Base-by-base conservation (phyloP, 2,888 invertebrate species). In the Aethes cnicana region DNA sequence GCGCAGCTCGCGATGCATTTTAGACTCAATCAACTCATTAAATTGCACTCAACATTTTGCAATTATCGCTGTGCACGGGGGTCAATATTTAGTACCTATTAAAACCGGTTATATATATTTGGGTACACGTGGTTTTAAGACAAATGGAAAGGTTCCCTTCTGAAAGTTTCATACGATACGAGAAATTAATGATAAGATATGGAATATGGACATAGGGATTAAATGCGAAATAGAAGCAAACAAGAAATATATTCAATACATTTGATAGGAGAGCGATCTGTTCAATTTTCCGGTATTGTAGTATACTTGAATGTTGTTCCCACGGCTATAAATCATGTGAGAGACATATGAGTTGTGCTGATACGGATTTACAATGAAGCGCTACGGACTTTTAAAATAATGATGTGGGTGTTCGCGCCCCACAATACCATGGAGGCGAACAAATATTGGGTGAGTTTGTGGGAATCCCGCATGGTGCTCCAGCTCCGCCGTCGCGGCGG, bases 351-450 rank as follows among this genome's bases (percentile, higher is more conserved):
- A 82, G 79, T 78, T 75, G 74, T 81, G 80, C 81, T 78, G 82
- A 82, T 84, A 81, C 79, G 77, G 85, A 85, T 84, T 86, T 81
- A 86, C 81, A 82, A 87, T 84, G 72, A 74, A 81, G 74, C 72
- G 72, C 69, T 80, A 81, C 81, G 78, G 77, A 84, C 78, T 81
- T 85, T 81, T 70, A 74, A 77, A 74, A 76, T 86, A 83, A 88
- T 88, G 81, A 88, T 89, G 89, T 88, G 89, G 89, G 89, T 78
- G 88, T 80, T 78, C 68, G 80, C 69, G 75, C 79, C 80, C 84
- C 72, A 77, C 72, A 77, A 79, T 77, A 71, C 70, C 63, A 74
- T 66, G 59, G 76, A 77, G 70, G 80, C 80, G 81, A 84, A 81
- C 78, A 81, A 77, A 84, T 80, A 77, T 80, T 70, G 71, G 73